Evolutionary conservation across 2,797 vertebrate genomes (phyloP).

Genomic region (Allobates femoralis): DNA sequence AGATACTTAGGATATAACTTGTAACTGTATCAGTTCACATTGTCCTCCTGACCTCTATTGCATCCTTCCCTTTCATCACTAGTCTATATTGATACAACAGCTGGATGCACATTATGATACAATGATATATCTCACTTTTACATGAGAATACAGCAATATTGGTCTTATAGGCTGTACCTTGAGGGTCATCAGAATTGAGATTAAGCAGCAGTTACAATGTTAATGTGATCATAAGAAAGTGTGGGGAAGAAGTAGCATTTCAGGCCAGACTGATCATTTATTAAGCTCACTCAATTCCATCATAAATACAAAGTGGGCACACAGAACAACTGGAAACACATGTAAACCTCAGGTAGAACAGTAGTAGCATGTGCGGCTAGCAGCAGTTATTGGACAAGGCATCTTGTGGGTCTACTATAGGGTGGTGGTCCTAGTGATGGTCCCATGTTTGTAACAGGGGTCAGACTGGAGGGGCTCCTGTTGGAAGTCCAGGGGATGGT

Average conservation of each 20-base stretch:
- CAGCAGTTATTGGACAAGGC: conserved; percentile 59
- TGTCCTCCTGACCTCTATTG: background rate
- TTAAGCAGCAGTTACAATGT: background rate
- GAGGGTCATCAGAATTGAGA: background rate
- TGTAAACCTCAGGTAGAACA: conserved; percentile 56
- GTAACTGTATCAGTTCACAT: background rate
- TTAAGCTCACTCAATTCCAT: conserved; percentile 46
- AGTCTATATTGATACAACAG: background rate
- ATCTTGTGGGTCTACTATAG: conserved; percentile 59
- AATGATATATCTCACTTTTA: background rate
- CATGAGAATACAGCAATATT: background rate
- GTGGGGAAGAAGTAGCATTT: conserved; percentile 6
- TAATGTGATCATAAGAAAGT: background rate
- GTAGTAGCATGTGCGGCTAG: conserved; percentile 53
- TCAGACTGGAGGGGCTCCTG: conserved; percentile 69
- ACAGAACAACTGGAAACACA: conserved; percentile 49
- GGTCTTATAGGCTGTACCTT: background rate
- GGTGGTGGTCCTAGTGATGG: conserved; percentile 71
- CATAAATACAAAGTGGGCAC: conserved; percentile 53
- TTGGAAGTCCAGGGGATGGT: conserved; percentile 67
- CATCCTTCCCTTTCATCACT: background rate
- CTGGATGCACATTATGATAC: background rate
- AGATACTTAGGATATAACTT: background rate
- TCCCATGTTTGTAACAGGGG: conserved; percentile 66
- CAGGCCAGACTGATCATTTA: conserved; percentile 27